Evolutionary conservation across 2,888 invertebrate species (phyloP), one percentile per base, ranked within the genome.

Genomic region (Ormia ochracea): DNA sequence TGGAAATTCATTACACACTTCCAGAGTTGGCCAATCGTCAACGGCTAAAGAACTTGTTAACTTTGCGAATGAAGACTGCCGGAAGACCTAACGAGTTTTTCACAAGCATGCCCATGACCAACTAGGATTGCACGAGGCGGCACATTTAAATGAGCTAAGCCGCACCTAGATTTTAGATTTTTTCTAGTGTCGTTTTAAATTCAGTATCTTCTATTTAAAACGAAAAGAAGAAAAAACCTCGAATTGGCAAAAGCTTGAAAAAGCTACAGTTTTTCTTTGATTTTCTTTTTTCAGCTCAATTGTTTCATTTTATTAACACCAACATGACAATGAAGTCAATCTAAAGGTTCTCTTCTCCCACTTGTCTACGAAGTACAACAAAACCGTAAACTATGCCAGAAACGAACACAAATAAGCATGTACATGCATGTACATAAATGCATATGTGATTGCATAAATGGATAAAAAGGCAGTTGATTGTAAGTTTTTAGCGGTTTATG

Each of bases 271-370:
- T 68, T 26, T 33, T 45, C 36, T 58, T 36, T 26, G 31, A 12
- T 6, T n/a, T 4, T n/a, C n/a, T n/a, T 43, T 31, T 61, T 21
- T 31, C 4, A 33, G 4, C n/a, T 26, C 28, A 26, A 2, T 26
- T 28, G 17, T 12, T 45, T 50, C 1, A 33, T 6, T 48, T 59
- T n/a, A 23, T 54, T 59, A 36, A 66, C 61, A 66, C 38, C 59
- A 73, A 61, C 61, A 68, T 68, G 73, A 31, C 73, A 68, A 61
- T 68, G 73, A 66, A 72, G 78, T 61, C 66, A 72, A 66, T 78
- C 59, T 72, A 33, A 52, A 48, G 19, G 14, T 66, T 43, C 58
- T 48, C 50, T 19, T 21, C 17, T n/a, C 14, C 19, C 50, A n/a
- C 33, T 66, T 4, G 43, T 54, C 17, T 36, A 19, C 21, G 45